Evolutionary conservation across 2,113 vertebrate species (phyloP).

Genomic region (Proteles cristata): DNA sequence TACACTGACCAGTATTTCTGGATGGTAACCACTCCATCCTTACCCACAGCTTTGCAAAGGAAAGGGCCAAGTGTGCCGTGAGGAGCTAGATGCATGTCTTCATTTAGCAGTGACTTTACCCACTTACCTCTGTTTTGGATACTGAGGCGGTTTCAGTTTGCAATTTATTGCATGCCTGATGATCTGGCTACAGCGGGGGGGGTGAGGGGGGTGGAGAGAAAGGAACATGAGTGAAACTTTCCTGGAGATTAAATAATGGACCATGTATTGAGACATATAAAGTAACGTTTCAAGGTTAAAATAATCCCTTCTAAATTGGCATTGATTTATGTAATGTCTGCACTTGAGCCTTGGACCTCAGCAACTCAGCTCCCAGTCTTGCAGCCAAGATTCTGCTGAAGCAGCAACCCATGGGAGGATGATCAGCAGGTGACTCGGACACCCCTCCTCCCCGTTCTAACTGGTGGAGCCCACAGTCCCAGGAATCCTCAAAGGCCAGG

Average conservation of each 20-base stretch:
- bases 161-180: not conserved
- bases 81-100: not conserved
- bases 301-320: constrained; percentile 66
- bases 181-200: not conserved
- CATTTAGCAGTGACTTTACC: not conserved
- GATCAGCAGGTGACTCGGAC: not conserved
- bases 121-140: not conserved
- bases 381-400: constrained; percentile 33
- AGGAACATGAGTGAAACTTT: not conserved
- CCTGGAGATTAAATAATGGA: constrained; percentile 57
- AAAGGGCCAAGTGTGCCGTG: not conserved
- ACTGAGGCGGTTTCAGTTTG: not conserved
- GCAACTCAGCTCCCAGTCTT: not conserved
- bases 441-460: not conserved
- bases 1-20: not conserved
- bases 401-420: not conserved
- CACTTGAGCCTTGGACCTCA: not conserved
- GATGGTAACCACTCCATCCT: not conserved
- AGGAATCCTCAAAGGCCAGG: not conserved
- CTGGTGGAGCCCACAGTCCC: not conserved
- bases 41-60: not conserved
- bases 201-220: no score
- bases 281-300: constrained; percentile 68
- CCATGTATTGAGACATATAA: constrained; percentile 53
- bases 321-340: constrained; percentile 59